These are phyloP conservation scores for Colinus virginianus DNA, from an alignment of 2,113 vertebrate genomes.

Conservation along the genomic window DNA sequence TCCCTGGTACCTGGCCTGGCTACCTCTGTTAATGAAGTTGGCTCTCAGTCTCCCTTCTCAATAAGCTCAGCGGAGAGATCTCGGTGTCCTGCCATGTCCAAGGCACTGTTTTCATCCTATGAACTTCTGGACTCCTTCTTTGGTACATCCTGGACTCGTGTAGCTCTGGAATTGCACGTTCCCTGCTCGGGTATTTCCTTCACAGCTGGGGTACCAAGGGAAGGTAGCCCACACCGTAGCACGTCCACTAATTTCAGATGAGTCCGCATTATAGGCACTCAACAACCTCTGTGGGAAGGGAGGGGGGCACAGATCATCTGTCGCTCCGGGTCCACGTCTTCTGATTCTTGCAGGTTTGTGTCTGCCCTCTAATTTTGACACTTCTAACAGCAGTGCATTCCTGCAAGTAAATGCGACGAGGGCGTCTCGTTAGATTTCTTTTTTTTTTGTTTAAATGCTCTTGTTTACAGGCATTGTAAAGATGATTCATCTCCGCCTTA, in stretches of 20 bases:
- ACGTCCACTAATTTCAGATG: neutral
- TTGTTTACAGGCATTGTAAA: constrained; percentile 64
- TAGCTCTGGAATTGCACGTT: neutral
- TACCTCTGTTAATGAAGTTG: neutral
- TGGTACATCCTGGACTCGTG: neutral
- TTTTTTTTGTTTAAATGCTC: neutral
- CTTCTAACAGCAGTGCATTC: neutral
- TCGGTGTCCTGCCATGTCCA: accelerated
- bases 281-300: neutral
- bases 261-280: neutral
- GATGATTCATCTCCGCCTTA: constrained; percentile 72
- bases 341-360: neutral
- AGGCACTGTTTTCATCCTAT: neutral
- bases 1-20: neutral
- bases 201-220: neutral
- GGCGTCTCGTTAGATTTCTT: neutral
- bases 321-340: neutral
- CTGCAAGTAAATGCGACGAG: neutral
- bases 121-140: neutral
- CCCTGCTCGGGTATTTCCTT: neutral
- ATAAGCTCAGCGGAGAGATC: neutral
- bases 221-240: neutral
- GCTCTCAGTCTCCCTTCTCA: neutral
- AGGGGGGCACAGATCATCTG: neutral
- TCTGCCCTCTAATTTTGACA: neutral